Percentiles rank a stretch among this genome's conserved stretches.
Conservation (phyloP, 2,797 vertebrate species). For the Onychomys torridus region DNA sequence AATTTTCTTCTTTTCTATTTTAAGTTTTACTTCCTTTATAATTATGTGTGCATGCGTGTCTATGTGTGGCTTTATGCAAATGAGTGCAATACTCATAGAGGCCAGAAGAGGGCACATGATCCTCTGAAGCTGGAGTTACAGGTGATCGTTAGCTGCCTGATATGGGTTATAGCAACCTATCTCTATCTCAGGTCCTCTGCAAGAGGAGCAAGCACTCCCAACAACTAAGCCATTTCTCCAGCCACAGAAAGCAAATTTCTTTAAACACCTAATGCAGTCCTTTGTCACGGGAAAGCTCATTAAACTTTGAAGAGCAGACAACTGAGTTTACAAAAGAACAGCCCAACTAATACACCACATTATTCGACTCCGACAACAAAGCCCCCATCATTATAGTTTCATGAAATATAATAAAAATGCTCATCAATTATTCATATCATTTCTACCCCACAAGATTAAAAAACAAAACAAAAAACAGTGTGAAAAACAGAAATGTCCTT, state of each 20-base stretch:
- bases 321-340: constrained; percentile 57
- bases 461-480: not conserved
- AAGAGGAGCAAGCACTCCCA: not conserved
- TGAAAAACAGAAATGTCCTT: constrained; percentile 66
- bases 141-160: not conserved
- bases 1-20: constrained; percentile 43
- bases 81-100: not conserved
- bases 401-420: constrained; percentile 84
- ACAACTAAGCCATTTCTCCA: not conserved
- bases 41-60: not conserved
- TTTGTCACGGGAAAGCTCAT: constrained; percentile 79
- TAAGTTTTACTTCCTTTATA: not conserved
- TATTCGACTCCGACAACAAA: constrained; percentile 77
- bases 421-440: constrained; percentile 86
- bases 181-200: not conserved
- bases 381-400: constrained; percentile 84
- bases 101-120: not conserved
- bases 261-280: constrained; percentile 61
- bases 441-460: constrained; percentile 59
- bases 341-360: constrained; percentile 39
- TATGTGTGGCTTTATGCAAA: not conserved
- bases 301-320: constrained; percentile 82
- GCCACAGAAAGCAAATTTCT: constrained; percentile 36
- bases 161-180: not conserved
- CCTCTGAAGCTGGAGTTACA: not conserved